Percentiles rank a stretch among this genome's conserved stretches.
Conservation (phyloP, 2,113 vertebrate genomes). For the Mixornis gularis region DNA sequence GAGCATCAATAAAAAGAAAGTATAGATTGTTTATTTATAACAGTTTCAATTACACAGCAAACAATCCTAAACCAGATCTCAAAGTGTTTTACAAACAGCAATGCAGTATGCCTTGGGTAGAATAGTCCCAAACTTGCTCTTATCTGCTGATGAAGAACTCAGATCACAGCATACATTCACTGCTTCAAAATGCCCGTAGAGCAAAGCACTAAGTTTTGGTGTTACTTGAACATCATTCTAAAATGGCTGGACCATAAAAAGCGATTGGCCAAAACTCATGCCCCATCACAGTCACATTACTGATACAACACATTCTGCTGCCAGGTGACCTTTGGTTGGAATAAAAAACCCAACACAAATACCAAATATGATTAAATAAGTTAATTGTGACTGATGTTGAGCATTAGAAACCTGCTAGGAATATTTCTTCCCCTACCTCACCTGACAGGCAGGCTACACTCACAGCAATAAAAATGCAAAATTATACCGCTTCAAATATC, state of each 20-base stretch:
- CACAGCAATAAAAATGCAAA: neutral
- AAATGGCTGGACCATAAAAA: neutral
- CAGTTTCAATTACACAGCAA: neutral
- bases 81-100: constrained; percentile 9
- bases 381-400: neutral
- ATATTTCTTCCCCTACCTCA: neutral
- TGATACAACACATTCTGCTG: neutral
- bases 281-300: neutral
- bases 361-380: neutral
- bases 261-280: neutral
- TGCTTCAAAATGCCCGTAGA: neutral
- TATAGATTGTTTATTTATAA: constrained; percentile 21
- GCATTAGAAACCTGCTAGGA: neutral
- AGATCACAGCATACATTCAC: neutral
- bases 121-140: neutral
- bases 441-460: neutral
- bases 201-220: neutral
- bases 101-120: neutral
- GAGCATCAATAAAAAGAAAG: neutral
- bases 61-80: neutral
- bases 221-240: neutral
- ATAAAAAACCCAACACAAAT: neutral
- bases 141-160: neutral
- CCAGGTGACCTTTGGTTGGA: neutral
- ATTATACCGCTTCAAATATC: neutral